Evolutionary conservation across 1,140 invertebrate genomes (phyloP), one percentile per base, ranked within the genome.

Genomic region (Plutomurus gul): DNA sequence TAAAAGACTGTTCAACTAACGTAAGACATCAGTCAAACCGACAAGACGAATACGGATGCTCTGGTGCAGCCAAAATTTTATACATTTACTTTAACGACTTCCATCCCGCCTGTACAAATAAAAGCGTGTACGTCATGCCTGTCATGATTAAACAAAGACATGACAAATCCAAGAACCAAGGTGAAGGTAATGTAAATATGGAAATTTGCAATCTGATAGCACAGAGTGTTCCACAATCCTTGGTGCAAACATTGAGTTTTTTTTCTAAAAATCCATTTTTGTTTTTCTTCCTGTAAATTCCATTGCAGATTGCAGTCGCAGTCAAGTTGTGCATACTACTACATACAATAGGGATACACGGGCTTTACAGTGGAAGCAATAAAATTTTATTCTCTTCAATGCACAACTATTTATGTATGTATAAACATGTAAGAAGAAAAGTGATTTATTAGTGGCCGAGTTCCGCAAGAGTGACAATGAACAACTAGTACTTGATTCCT

Each of bases 131-230:
- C 27, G 56, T 65, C 56, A 65, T n/a, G 56, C 7, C 13, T 49
- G 20, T 65, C 0, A 36, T 30, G 25, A 33, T 33, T 65, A n/a
- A n/a, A 65, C 56, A 65, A 65, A 10, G 27, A 30, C 56, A 33
- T 65, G 30, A 30, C 30, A 65, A 65, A 25, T 33, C 18, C 13
- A 65, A 36, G 13, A 36, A 27, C 56, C 56, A 65, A 65, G 56
- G 56, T 65, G 25, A 65, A 65, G 56, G 56, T n/a, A 65, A 65
- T 65, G 56, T 65, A 65, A 65, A 65, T 65, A 65, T 65, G 36
- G 56, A 65, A 6, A 27, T 65, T 25, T 65, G 30, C 56, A 27
- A 30, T 65, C 20, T 51, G n/a, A 11, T 10, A 51, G 20, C 18
- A 51, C 18, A 65, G n/a, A 43, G 10, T 8, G n/a, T n/a, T 13